These are phyloP conservation scores for Lithobates sylvaticus DNA, from an alignment of 2,797 vertebrate species.

Conservation along the genomic window DNA sequence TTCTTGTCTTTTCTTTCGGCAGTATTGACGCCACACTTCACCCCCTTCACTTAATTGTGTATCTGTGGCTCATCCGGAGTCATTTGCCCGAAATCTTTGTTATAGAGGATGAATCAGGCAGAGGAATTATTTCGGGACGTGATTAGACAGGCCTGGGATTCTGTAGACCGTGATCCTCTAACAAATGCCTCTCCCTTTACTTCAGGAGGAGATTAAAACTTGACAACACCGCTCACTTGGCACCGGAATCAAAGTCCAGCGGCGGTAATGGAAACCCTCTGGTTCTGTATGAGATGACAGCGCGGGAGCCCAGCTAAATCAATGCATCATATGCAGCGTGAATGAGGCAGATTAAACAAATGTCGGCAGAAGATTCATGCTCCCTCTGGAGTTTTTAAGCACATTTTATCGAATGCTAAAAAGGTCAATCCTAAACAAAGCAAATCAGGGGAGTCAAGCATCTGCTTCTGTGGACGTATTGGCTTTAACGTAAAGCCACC, in stretches of 20 bases:
- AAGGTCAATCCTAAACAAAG: conserved; percentile 33
- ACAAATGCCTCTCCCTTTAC: conserved; percentile 1
- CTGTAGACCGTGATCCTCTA: conserved; percentile 27
- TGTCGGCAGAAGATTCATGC: conserved; percentile 18
- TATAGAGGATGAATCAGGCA: conserved; percentile 18
- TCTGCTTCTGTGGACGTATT: not conserved
- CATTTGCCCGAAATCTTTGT: conserved; percentile 18
- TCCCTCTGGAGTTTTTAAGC: conserved; percentile 26
- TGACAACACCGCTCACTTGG: conserved; percentile 30
- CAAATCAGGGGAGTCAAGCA: conserved; percentile 3
- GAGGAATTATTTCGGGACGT: conserved; percentile 18
- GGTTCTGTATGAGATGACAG: conserved; percentile 35
- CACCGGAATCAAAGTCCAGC: conserved; percentile 28
- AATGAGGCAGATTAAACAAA: conserved; percentile 35
- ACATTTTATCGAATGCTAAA: conserved; percentile 36
- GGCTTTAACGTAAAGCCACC: not conserved
- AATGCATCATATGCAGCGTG: conserved; percentile 32
- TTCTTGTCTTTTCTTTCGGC: too few relatives aligned
- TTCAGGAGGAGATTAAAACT: conserved; percentile 42
- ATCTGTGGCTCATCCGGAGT: not conserved
- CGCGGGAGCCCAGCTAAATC: conserved; percentile 24
- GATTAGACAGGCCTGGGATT: conserved; percentile 34
- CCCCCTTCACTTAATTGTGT: not conserved
- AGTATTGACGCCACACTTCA: too few relatives aligned
- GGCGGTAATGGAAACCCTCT: conserved; percentile 31